Evolutionary conservation across 2,113 vertebrate species (phyloP).

Genomic region (Leucopsar rothschildi): DNA sequence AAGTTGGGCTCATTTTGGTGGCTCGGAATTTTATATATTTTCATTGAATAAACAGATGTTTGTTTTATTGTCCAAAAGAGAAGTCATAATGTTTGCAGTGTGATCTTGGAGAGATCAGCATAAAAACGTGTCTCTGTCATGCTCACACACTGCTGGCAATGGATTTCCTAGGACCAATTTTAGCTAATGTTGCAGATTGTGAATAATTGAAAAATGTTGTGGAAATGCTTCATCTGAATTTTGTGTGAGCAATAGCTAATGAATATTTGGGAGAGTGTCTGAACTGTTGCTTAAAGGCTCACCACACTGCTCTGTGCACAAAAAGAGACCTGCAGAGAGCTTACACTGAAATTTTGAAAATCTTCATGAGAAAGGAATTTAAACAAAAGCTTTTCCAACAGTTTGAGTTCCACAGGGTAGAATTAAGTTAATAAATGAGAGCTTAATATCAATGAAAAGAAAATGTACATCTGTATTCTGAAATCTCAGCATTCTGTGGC

Average conservation of each 20-base stretch:
- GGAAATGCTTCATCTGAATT: constrained; percentile 21
- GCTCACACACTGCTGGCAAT: not conserved
- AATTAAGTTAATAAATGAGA: constrained; percentile 2
- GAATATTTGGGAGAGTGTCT: not conserved
- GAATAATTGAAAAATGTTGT: constrained; percentile 9
- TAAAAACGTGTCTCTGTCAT: not conserved
- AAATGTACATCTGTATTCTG: not conserved
- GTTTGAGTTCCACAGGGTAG: not conserved
- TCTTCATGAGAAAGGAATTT: not conserved
- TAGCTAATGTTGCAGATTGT: constrained; percentile 9
- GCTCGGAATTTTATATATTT: not conserved
- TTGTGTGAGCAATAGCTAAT: not conserved
- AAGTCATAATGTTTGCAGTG: not conserved
- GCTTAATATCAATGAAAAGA: not conserved
- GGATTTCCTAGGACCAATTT: not conserved
- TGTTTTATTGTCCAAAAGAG: constrained; percentile 18
- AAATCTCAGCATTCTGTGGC: not conserved
- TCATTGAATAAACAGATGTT: not conserved
- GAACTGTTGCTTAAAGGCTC: not conserved
- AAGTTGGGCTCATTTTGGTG: not conserved
- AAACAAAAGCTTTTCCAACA: not conserved
- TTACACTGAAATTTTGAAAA: not conserved
- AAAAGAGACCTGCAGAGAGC: not conserved
- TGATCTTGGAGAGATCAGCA: not conserved
- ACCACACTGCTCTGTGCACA: not conserved